phyloP scores from a whole-genome alignment of 2,113 vertebrate species.

The Catharus minimus region DNA sequence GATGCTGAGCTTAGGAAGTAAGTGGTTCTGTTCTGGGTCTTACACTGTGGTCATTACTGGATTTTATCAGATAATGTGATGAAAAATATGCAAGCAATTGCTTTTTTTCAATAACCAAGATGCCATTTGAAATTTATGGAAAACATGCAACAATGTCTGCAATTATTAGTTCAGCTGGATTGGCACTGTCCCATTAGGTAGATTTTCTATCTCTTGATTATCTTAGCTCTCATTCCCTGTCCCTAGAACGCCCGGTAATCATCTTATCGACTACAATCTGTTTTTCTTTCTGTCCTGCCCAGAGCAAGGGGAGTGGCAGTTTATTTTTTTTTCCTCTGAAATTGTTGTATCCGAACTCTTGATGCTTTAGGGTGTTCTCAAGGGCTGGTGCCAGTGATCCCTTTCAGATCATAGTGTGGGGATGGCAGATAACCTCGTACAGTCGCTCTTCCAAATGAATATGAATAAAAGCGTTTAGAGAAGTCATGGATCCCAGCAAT shows the following conservation, averaged over 20 bases:
- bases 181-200: neutral
- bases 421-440: neutral
- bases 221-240: conserved; percentile 22
- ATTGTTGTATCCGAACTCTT: neutral
- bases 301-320: neutral
- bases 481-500: neutral
- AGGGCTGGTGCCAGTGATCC: neutral
- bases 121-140: neutral
- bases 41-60: neutral
- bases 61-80: neutral
- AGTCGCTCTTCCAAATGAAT: neutral
- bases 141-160: rapidly evolving
- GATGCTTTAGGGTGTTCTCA: neutral
- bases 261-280: conserved; percentile 18
- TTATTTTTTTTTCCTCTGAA: neutral
- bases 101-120: neutral
- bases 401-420: neutral
- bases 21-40: neutral
- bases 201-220: conserved; percentile 48
- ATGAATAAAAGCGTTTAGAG: neutral
- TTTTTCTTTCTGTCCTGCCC: neutral
- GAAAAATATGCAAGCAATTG: neutral
- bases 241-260: conserved; percentile 23
- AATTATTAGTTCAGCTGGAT: neutral
- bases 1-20: neutral